A percentile compares a stretch with the other conserved stretches of the same genome.
phyloP scores from a whole-genome alignment of 1,140 invertebrate species.

The Drosophila willistoni region DNA sequence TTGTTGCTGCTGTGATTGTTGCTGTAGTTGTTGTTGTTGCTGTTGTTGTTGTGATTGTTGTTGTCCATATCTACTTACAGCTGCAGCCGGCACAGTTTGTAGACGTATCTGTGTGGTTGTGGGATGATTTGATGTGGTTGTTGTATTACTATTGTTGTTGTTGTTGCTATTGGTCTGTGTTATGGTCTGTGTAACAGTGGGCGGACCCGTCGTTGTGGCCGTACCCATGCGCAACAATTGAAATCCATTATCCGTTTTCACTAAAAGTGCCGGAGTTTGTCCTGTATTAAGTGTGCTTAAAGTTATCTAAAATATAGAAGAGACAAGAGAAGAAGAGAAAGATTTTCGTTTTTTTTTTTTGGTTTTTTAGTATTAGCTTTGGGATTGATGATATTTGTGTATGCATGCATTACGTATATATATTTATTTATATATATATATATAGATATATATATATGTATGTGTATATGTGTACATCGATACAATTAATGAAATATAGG shows the following conservation, averaged over 20 bases:
- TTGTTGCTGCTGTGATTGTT: conserved; percentile 56
- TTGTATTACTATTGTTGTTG: conserved; percentile 53
- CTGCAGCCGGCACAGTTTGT: conserved; percentile 85
- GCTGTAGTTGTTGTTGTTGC: conserved; percentile 41
- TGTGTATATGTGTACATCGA: conserved; percentile 6
- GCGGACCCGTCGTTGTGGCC: conserved; percentile 85
- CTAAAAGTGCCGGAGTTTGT: conserved; percentile 90
- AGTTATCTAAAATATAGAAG: conserved; percentile 87
- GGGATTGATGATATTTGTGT: conserved; percentile 23
- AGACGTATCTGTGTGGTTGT: conserved; percentile 84
- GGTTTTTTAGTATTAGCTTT: conserved; percentile 33
- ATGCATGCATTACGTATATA: conserved; percentile 20
- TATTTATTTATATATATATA: not conserved
- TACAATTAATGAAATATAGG: not conserved
- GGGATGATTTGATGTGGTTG: conserved; percentile 77
- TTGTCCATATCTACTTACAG: conserved; percentile 85
- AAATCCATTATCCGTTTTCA: conserved; percentile 98
- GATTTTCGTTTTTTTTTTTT: conserved; percentile 34
- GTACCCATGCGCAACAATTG: conserved; percentile 94
- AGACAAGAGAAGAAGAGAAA: conserved; percentile 46
- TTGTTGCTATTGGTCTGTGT: conserved; percentile 65
- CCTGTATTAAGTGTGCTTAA: conserved; percentile 93
- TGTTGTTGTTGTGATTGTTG: conserved; percentile 62
- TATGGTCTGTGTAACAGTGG: conserved; percentile 83
- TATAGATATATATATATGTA: conserved; percentile 20